Evolutionary conservation across 2,797 vertebrate species (phyloP).

Genomic region (Malurus leucopterus): DNA sequence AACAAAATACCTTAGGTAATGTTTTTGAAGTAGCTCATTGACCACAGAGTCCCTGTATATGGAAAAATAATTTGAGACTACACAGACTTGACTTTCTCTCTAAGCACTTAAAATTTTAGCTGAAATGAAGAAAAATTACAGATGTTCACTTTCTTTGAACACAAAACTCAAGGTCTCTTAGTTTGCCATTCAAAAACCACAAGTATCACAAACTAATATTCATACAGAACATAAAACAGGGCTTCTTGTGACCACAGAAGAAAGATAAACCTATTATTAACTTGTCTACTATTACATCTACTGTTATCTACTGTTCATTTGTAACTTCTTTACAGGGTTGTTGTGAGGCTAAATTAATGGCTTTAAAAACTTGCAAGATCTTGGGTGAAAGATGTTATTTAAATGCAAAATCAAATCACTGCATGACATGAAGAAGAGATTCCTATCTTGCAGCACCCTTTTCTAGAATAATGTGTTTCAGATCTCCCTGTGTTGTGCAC

Average conservation of each 20-base stretch:
- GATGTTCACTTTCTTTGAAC: not conserved
- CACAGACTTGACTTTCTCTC: not conserved
- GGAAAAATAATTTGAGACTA: slow-evolving; percentile 7
- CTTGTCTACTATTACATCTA: slow-evolving; percentile 50
- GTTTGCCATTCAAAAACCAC: not conserved
- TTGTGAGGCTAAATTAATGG: slow-evolving; percentile 43
- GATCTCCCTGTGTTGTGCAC: not conserved
- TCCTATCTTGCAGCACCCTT: slow-evolving; percentile 21
- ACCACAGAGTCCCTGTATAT: not conserved
- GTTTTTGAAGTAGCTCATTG: slow-evolving; percentile 32
- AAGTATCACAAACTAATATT: slow-evolving; percentile 38
- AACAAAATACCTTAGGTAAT: not conserved
- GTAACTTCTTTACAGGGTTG: slow-evolving; percentile 27
- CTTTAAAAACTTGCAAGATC: slow-evolving; percentile 46
- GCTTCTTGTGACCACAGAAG: not conserved
- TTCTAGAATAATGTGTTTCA: slow-evolving; percentile 20
- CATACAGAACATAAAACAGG: slow-evolving; percentile 23
- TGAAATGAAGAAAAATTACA: slow-evolving; percentile 14
- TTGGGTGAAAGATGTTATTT: slow-evolving; percentile 38
- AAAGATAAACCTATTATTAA: slow-evolving; percentile 49
- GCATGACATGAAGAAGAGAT: slow-evolving; percentile 4
- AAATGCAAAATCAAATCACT: slow-evolving; percentile 49
- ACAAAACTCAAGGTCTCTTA: slow-evolving; percentile 2
- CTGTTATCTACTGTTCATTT: slow-evolving; percentile 40
- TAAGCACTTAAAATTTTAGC: not conserved